Evolutionary conservation across 1,140 invertebrate genomes (phyloP).

Genomic region (Holotrichia oblita): DNA sequence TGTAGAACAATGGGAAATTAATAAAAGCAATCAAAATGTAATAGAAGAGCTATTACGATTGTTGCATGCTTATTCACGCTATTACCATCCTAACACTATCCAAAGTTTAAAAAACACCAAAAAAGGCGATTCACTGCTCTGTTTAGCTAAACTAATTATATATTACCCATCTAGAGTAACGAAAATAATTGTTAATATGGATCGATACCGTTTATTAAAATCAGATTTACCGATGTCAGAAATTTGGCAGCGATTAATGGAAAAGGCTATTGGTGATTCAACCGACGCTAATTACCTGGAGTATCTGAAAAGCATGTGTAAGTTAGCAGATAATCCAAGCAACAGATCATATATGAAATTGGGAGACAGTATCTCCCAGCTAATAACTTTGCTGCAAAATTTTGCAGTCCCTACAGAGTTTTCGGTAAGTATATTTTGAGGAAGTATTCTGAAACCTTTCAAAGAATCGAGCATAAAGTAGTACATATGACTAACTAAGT

Average conservation of each 20-base stretch:
- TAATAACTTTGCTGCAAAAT: slow-evolving; percentile 50
- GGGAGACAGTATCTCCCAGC: slow-evolving; percentile 46
- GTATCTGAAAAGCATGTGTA: slow-evolving; percentile 55
- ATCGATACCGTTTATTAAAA: slow-evolving; percentile 48
- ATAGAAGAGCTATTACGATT: slow-evolving; percentile 53
- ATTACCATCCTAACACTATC: slow-evolving; percentile 45
- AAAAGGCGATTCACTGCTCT: slow-evolving; percentile 52
- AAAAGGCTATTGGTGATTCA: slow-evolving; percentile 32
- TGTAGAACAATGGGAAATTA: slow-evolving; percentile 48
- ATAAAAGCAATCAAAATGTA: slow-evolving; percentile 51
- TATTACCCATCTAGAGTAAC: slow-evolving; percentile 52
- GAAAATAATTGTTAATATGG: slow-evolving; percentile 57
- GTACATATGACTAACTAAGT: neutral
- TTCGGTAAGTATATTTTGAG: slow-evolving; percentile 40
- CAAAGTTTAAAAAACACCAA: slow-evolving; percentile 48
- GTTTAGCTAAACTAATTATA: slow-evolving; percentile 50
- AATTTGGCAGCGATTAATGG: slow-evolving; percentile 52
- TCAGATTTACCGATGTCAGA: slow-evolving; percentile 56
- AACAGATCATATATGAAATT: slow-evolving; percentile 49
- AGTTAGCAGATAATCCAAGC: slow-evolving; percentile 51
- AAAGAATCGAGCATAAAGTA: neutral
- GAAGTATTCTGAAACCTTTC: slow-evolving; percentile 34
- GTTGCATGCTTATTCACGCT: slow-evolving; percentile 54
- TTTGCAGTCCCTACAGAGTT: slow-evolving; percentile 43
- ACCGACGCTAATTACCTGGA: slow-evolving; percentile 41